Evolutionary conservation across 2,888 invertebrate species (phyloP), one percentile per base, ranked within the genome.

Genomic region (Callosobruchus maculatus): DNA sequence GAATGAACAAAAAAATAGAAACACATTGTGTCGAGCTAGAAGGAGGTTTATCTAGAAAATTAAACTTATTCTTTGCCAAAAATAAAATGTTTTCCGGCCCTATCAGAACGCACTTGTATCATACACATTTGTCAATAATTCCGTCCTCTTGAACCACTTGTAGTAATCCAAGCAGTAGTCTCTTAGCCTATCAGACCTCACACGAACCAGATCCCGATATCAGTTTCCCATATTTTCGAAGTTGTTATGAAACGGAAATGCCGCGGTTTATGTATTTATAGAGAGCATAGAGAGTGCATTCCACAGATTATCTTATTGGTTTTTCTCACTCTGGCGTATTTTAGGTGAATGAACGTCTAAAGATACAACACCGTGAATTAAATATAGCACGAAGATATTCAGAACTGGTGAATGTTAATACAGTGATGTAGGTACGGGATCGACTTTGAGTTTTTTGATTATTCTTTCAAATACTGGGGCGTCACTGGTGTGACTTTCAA

Each of bases 331-430:
- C 70, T 68, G 22, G 69, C 68, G 73, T 75, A 70, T 68, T 70
- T 72, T 76, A 67, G 75, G 74, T 75, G 74, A 75, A 75, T 75
- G 76, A 74, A 72, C 74, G 72, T 74, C 68, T 71, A 67, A 30
- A 70, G 72, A 76, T 71, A 76, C 73, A 76, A 74, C 71, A 73
- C 71, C 22, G 71, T 71, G 73, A 22, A 66, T 74, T 70, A 71
- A 75, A 75, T 73, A 74, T 71, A 74, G 71, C 71, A 21, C 70
- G 69, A 21, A 75, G 73, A 67, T 73, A 71, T 75, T 75, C 26
- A 20, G 69, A 71, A 70, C 70, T 5, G 49, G 49, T 49, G 49
- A 13, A 13, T 49, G 3, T 18, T 49, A 18, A 18, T 13, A 13
- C 49, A 13, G 49, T 49, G 49, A 7, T 49, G 49, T 49, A 49